Evolutionary conservation across 2,113 vertebrate species (phyloP).

Genomic region (Isurus oxyrinchus): DNA sequence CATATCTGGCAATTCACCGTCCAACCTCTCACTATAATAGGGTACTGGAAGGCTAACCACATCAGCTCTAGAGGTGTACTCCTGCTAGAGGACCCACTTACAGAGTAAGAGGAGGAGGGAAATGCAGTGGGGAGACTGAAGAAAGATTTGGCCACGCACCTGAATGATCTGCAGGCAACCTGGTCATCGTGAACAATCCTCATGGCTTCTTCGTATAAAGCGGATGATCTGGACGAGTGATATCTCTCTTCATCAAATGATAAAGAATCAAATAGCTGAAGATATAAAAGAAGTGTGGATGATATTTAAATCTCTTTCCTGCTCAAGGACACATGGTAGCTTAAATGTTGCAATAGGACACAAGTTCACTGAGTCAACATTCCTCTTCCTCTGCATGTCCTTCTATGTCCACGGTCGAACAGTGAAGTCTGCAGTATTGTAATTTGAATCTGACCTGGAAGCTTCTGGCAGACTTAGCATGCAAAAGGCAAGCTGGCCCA

Average conservation of each 20-base stretch:
- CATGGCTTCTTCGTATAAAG: slow-evolving; percentile 84
- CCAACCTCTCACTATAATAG: neutral
- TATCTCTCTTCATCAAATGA: slow-evolving; percentile 59
- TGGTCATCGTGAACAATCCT: slow-evolving; percentile 66
- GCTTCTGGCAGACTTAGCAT: neutral
- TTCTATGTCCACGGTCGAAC: neutral
- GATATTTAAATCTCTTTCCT: neutral
- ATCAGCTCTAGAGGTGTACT: neutral
- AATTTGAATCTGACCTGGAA: slow-evolving; percentile 25
- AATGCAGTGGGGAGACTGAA: neutral
- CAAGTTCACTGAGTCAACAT: neutral
- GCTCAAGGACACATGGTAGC: neutral
- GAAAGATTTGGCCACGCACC: slow-evolving; percentile 57
- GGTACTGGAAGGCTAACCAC: neutral
- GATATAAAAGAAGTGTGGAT: neutral
- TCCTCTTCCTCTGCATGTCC: neutral
- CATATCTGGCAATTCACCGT: neutral
- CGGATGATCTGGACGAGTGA: slow-evolving; percentile 71
- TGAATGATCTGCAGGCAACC: slow-evolving; percentile 72
- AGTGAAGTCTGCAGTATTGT: neutral
- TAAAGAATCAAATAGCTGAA: slow-evolving; percentile 78
- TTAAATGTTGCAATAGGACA: slow-evolving; percentile 5
- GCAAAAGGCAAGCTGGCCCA: neutral
- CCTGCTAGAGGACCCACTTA: neutral
- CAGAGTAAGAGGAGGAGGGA: neutral